phyloP scores from a whole-genome alignment of 2,888 invertebrate species.

The Ornithoptera priamus region DNA sequence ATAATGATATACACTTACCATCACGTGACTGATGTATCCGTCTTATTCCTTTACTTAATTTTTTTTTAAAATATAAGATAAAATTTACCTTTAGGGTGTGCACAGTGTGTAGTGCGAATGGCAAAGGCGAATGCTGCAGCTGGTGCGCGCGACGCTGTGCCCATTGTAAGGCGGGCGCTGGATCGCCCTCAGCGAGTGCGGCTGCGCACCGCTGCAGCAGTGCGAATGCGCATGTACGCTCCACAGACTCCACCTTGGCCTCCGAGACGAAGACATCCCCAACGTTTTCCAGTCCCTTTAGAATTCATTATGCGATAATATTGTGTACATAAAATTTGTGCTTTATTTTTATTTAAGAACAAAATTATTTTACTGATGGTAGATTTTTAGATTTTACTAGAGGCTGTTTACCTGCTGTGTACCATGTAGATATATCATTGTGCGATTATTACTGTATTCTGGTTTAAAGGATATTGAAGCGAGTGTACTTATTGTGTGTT shows the following conservation, averaged over 20 bases:
- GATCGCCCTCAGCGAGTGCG: slow-evolving; percentile 88
- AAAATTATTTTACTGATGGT: too few relatives aligned
- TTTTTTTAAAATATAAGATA: background rate
- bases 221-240: slow-evolving; percentile 68
- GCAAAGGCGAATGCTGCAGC: slow-evolving; percentile 79
- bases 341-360: too few relatives aligned
- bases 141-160: slow-evolving; percentile 86
- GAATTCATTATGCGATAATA: background rate
- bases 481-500: too few relatives aligned
- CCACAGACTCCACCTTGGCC: slow-evolving; percentile 67
- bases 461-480: too few relatives aligned
- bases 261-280: slow-evolving; percentile 86
- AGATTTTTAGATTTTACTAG: too few relatives aligned
- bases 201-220: slow-evolving; percentile 90
- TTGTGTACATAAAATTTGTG: background rate
- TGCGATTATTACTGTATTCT: too few relatives aligned
- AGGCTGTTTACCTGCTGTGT: too few relatives aligned
- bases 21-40: too few relatives aligned
- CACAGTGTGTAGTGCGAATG: slow-evolving; percentile 72
- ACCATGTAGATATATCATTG: too few relatives aligned
- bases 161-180: slow-evolving; percentile 94
- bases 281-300: slow-evolving; percentile 90
- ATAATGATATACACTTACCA: too few relatives aligned
- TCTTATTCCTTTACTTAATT: too few relatives aligned
- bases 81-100: slow-evolving; percentile 65